Evolutionary conservation across 2,888 invertebrate genomes (phyloP), one percentile per base, ranked within the genome.

Genomic region (Globia sparganii): DNA sequence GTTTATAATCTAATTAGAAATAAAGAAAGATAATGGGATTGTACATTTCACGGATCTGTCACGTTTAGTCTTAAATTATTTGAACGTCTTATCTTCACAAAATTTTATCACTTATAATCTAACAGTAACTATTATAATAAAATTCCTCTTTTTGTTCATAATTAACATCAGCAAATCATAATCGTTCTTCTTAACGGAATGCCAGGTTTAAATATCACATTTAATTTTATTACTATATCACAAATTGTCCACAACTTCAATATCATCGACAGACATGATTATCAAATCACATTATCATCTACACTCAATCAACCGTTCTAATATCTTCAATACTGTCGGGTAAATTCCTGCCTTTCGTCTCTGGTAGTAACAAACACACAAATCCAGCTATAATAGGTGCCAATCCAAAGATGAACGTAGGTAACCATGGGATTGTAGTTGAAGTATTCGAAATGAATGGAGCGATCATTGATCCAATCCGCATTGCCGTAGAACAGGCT

Each of bases 391-490:
- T 82, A 0, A 98, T 90, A 0, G 98, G 98, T 9, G 97, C 94
- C 0, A 97, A 81, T 0, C 98, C 98, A 91, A 98, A 98, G 62
- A 98, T 96, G 0, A 97, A 91, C 0, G 98, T 98, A 0, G 98
- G 98, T 43, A 98, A 88, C 97, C 97, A 98, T 0, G 94, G 91
- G 25, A 94, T 89, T 0, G 97, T 93, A 25, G 92, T 88, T 13
- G 94, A 94, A 88, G 98, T 91, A 58, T 97, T 97, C 0, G 98
- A 97, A 18, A 99, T 97, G 88, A 98, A 98, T 0, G 99, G 99
- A 0, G 99, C 98, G 0, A 97, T 84, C 97, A 99, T 98, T 0
- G 99, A 98, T 0, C 99, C 99, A 28, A 99, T 92, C 83, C 99
- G 97, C 75, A 99, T 99, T 62, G 97, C 97, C 96, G 98, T 98